Percentiles rank a stretch among this genome's conserved stretches.
Conservation (phyloP, 2,888 invertebrate species). For the Pollenia amentaria region DNA sequence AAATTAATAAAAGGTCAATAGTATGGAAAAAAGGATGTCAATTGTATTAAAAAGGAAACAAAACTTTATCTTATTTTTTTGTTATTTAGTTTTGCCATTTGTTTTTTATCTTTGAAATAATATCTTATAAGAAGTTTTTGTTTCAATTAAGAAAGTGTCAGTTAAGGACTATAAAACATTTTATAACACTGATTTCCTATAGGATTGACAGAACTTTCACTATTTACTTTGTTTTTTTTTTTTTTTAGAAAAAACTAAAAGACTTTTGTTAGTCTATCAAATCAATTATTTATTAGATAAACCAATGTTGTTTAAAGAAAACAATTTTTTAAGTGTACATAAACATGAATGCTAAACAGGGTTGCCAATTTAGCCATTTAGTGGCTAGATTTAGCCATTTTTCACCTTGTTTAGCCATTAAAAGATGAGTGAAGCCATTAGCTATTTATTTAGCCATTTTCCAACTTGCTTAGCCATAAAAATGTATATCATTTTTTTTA, state of each 20-base stretch:
- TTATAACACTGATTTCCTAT: slow-evolving; percentile 61
- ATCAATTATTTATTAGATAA: slow-evolving; percentile 32
- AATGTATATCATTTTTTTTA: no score
- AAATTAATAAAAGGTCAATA: slow-evolving; percentile 72
- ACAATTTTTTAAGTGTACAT: neutral
- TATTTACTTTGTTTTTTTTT: neutral
- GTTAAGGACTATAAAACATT: slow-evolving; percentile 30
- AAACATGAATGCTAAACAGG: neutral
- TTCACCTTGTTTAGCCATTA: no score
- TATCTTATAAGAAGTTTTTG: slow-evolving; percentile 68
- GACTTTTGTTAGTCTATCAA: slow-evolving; percentile 17
- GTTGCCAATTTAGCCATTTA: no score
- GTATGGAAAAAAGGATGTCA: slow-evolving; percentile 50
- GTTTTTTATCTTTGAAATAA: slow-evolving; percentile 48
- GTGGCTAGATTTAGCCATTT: no score
- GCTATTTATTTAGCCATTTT: no score
- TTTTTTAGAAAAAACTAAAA: neutral
- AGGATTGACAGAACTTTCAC: slow-evolving; percentile 46
- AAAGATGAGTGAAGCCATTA: no score
- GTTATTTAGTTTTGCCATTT: slow-evolving; percentile 20
- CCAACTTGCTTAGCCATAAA: no score
- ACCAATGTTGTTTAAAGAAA: slow-evolving; percentile 1
- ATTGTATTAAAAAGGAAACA: slow-evolving; percentile 17
- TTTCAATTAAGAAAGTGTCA: slow-evolving; percentile 70
- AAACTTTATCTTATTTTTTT: slow-evolving; percentile 26